Conservation (phyloP, 2,797 vertebrate species). For the Anguilla megastoma region DNA sequence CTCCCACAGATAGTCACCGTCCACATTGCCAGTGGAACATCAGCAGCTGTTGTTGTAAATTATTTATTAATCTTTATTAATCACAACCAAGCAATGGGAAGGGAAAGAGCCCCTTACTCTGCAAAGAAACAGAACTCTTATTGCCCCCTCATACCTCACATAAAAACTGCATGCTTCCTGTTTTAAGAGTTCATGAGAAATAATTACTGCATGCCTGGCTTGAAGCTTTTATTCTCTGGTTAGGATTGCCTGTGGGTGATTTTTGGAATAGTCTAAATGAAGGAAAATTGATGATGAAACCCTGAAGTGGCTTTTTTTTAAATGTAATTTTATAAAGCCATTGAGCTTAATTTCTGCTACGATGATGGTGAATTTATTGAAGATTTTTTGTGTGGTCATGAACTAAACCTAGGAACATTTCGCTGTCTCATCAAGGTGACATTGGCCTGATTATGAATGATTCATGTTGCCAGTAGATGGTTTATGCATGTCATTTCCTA, state of each 20-base stretch:
- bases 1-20: neutral
- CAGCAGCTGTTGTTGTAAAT: conserved; percentile 30
- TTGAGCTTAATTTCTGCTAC: neutral
- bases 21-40: conserved; percentile 18
- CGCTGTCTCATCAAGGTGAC: conserved; percentile 18
- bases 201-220: conserved; percentile 51
- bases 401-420: neutral
- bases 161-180: conserved; percentile 45
- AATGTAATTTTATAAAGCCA: neutral
- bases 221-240: conserved; percentile 11
- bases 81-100: conserved; percentile 22
- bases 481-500: conserved; percentile 4
- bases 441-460: conserved; percentile 26
- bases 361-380: neutral
- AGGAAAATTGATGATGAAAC: neutral
- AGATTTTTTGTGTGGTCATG: neutral
- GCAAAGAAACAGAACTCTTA: conserved; percentile 26
- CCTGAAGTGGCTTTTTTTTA: neutral
- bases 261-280: neutral
- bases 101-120: conserved; percentile 22
- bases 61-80: conserved; percentile 26
- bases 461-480: conserved; percentile 19
- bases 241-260: conserved; percentile 6
- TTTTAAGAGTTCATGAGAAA: conserved; percentile 31
- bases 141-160: conserved; percentile 49